phyloP scores from a whole-genome alignment of 2,797 vertebrate genomes.

The Premnoplex brunnescens region DNA sequence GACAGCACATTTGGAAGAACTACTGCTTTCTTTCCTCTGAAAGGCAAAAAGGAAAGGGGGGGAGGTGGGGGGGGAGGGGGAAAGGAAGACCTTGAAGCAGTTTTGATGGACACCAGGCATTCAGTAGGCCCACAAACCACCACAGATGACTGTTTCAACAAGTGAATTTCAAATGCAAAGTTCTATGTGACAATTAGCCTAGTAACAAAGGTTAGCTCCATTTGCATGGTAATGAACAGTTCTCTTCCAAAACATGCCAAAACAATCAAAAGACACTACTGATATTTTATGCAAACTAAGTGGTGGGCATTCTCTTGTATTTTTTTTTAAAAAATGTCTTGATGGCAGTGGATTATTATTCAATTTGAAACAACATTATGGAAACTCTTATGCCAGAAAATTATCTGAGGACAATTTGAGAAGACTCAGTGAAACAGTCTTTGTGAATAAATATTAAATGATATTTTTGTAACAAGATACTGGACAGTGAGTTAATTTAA shows the following conservation, averaged over 20 bases:
- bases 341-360: background rate
- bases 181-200: background rate
- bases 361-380: background rate
- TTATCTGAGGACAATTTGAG: background rate
- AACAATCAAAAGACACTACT: slow-evolving; percentile 27
- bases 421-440: background rate
- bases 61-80: too few species aligned
- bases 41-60: too few species aligned
- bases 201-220: slow-evolving; percentile 10
- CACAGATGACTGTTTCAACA: background rate
- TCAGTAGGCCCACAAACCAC: too few species aligned
- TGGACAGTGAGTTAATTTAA: background rate
- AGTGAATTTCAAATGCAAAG: slow-evolving; percentile 4
- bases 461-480: background rate
- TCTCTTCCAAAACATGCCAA: slow-evolving; percentile 38
- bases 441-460: background rate
- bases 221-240: slow-evolving; percentile 33
- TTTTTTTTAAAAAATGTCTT: background rate
- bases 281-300: slow-evolving; percentile 4
- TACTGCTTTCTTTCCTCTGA: too few species aligned
- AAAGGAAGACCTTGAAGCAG: too few species aligned
- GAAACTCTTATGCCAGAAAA: background rate
- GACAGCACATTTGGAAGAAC: too few species aligned
- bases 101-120: too few species aligned
- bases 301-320: background rate